A percentile compares a stretch with the other conserved stretches of the same genome.
Evolutionary conservation across 2,888 invertebrate species (phyloP).

Genomic region (Drosophila cracens): DNA sequence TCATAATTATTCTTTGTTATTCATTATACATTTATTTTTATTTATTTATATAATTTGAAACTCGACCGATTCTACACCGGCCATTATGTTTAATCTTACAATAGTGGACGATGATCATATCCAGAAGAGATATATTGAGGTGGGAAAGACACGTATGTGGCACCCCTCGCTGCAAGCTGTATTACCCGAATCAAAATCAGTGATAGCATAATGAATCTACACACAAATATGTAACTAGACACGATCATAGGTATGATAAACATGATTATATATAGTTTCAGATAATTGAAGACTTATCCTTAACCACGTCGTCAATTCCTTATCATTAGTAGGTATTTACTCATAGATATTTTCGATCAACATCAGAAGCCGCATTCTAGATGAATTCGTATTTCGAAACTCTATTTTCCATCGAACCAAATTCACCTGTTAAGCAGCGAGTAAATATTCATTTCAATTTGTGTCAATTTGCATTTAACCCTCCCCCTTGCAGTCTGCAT

Average conservation of each 20-base stretch:
- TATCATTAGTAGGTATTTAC: not conserved
- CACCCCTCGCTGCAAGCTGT: no score
- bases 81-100: not conserved
- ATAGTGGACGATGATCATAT: not conserved
- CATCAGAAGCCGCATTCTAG: not conserved
- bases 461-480: slow-evolving; percentile 51
- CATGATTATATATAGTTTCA: not conserved
- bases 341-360: not conserved
- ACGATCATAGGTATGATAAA: no score
- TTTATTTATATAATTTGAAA: not conserved
- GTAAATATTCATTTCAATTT: slow-evolving; percentile 66
- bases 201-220: no score
- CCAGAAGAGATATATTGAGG: no score
- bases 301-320: not conserved
- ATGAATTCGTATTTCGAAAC: not conserved
- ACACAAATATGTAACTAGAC: no score
- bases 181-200: no score
- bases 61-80: accelerated
- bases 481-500: slow-evolving; percentile 1
- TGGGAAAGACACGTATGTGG: no score
- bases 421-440: slow-evolving; percentile 9
- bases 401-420: not conserved
- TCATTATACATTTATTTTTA: no score
- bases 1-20: no score
- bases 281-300: not conserved